Evolutionary conservation across 2,113 vertebrate genomes (phyloP).

Genomic region (Archocentrus centrarchus): DNA sequence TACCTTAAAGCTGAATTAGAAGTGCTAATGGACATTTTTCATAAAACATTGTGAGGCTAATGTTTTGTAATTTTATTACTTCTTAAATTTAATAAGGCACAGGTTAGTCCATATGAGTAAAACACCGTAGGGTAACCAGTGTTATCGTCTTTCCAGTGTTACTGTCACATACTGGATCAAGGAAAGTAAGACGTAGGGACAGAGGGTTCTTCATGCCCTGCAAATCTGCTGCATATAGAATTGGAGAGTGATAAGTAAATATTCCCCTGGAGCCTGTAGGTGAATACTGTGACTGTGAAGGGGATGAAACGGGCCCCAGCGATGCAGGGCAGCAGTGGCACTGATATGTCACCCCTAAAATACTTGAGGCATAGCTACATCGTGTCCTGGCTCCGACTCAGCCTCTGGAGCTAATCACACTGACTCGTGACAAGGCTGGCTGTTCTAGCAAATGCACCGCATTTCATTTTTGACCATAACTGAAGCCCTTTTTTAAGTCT

Average conservation of each 20-base stretch:
- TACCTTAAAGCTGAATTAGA: slow-evolving; percentile 22
- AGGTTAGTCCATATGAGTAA: not conserved
- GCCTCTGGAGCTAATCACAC: not conserved
- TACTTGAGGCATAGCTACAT: not conserved
- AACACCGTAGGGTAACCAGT: not conserved
- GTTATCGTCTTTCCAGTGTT: not conserved
- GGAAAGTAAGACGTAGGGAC: no score
- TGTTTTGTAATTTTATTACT: not conserved
- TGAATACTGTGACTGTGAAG: not conserved
- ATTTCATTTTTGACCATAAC: not conserved
- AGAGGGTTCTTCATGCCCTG: no score
- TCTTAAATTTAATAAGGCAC: not conserved
- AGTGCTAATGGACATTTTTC: slow-evolving; percentile 6
- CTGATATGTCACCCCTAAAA: not conserved
- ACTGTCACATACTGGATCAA: not conserved
- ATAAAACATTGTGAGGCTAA: slow-evolving; percentile 4
- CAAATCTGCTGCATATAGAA: not conserved
- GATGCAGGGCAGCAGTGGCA: not conserved
- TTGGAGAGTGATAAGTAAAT: not conserved
- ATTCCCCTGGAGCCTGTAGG: not conserved
- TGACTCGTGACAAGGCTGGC: not conserved
- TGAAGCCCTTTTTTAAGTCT: no score
- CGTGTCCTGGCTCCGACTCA: not conserved
- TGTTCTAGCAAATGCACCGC: not conserved
- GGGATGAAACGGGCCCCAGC: accelerated